Evolutionary conservation across 2,113 vertebrate genomes (phyloP).

Genomic region (Anarrhichthys ocellatus): DNA sequence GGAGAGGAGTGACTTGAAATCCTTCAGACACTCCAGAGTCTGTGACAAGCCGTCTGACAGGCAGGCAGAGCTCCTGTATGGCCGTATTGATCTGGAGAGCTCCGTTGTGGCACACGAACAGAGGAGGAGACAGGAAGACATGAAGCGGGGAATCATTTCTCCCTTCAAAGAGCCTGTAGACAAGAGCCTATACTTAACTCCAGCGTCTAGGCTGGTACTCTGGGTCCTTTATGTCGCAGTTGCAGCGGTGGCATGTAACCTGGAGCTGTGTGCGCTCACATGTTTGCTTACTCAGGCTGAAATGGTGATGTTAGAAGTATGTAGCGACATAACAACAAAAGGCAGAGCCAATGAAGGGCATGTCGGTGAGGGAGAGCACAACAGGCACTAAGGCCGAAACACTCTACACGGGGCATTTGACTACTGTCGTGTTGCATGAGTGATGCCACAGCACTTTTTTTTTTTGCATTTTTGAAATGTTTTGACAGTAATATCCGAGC

Average conservation of each 20-base stretch:
- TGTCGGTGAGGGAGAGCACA: slow-evolving; percentile 34
- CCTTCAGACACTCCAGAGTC: slow-evolving; percentile 66
- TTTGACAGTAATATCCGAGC: neutral
- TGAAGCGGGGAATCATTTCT: slow-evolving; percentile 30
- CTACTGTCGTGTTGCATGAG: neutral
- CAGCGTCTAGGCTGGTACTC: slow-evolving; percentile 42
- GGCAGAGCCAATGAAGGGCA: slow-evolving; percentile 34
- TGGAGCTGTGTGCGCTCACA: slow-evolving; percentile 21
- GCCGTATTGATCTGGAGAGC: slow-evolving; percentile 66
- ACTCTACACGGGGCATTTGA: neutral
- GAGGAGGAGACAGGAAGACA: slow-evolving; percentile 33
- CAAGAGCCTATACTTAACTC: slow-evolving; percentile 58
- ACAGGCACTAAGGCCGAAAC: slow-evolving; percentile 7
- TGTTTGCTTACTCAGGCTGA: slow-evolving; percentile 76
- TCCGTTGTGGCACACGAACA: slow-evolving; percentile 40
- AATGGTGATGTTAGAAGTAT: slow-evolving; percentile 64
- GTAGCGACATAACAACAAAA: slow-evolving; percentile 67
- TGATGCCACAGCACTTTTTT: neutral
- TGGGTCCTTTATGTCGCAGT: slow-evolving; percentile 40
- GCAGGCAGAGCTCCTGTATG: slow-evolving; percentile 43
- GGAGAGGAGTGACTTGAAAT: slow-evolving; percentile 40
- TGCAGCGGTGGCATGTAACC: slow-evolving; percentile 34
- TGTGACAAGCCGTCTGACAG: slow-evolving; percentile 59
- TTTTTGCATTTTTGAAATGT: neutral
- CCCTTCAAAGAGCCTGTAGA: slow-evolving; percentile 56